Evolutionary conservation across 2,888 invertebrate species (phyloP), one percentile per base, ranked within the genome.

Genomic region (Epinotia nisella): DNA sequence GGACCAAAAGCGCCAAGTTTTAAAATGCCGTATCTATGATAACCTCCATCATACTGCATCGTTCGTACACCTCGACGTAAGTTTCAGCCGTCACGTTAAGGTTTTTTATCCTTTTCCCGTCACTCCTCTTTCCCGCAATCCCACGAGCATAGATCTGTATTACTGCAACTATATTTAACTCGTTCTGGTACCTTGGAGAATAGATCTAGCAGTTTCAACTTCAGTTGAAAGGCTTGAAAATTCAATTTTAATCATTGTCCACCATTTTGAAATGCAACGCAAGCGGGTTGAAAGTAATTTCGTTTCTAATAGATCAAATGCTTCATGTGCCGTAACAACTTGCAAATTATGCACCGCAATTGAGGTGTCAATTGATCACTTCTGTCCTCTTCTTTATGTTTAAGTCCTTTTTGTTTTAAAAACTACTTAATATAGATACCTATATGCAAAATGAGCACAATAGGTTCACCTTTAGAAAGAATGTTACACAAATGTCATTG

Each of bases 61-160:
- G 21, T 61, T 29, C 49, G 24, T 56, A 15, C 56, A 58, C 73
- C 61, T 56, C 67, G 72, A 61, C 67, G 72, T 61, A 72, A 68
- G 72, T 72, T 68, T 68, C 69, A 62, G 58, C 72, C 64, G 64
- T 64, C 67, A 64, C 24, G 73, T 69, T 71, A 71, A 58, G 58
- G 49, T 72, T 66, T 73, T 73, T 73, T 73, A 59, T 69, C 51
- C 51, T 69, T 69, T 69, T 45, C 68, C 65, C 64, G 56, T 62
- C 68, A 73, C 49, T 69, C 62, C 68, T 62, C 56, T 61, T 73
- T 69, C 49, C 69, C 41, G 29, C 53, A 66, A 56, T 68, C 73
- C 58, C 73, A 13, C 58, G 62, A 68, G 64, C 66, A 67, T 66
- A 59, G 49, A 69, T 62, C 62, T 64, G 67, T 62, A 73, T 73